Evolutionary conservation across 2,888 invertebrate species (phyloP).

Genomic region (Volucella inanis): DNA sequence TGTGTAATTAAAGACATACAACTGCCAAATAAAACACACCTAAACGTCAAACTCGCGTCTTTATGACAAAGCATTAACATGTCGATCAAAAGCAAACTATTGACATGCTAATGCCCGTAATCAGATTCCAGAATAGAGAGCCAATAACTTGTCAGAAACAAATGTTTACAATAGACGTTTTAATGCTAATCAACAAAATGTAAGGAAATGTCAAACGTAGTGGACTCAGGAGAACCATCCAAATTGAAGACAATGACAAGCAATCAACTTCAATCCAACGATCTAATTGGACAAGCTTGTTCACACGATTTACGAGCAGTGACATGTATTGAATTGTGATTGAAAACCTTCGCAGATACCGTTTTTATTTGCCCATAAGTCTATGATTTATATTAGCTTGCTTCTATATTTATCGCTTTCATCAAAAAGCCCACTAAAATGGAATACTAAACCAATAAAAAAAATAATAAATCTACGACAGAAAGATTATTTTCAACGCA

Average conservation of each 20-base stretch:
- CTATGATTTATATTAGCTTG: slow-evolving; percentile 30
- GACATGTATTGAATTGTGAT: slow-evolving; percentile 1
- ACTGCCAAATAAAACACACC: slow-evolving; percentile 4
- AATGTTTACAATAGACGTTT: background rate
- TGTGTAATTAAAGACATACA: slow-evolving; percentile 13
- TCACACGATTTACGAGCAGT: slow-evolving; percentile 31
- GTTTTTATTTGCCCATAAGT: slow-evolving; percentile 8
- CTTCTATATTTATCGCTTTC: slow-evolving; percentile 36
- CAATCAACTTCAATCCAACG: slow-evolving; percentile 28
- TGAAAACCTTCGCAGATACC: slow-evolving; percentile 26
- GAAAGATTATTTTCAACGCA: slow-evolving; percentile 15
- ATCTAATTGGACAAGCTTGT: slow-evolving; percentile 24
- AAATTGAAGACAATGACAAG: background rate
- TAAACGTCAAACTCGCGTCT: slow-evolving; percentile 23
- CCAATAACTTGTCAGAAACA: slow-evolving; percentile 10
- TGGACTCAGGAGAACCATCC: background rate
- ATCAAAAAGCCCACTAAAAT: slow-evolving; percentile 17
- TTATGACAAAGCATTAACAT: slow-evolving; percentile 35
- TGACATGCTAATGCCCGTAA: slow-evolving; percentile 30
- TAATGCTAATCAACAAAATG: background rate
- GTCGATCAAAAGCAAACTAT: slow-evolving; percentile 37
- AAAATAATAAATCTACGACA: slow-evolving; percentile 28
- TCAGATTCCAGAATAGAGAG: slow-evolving; percentile 5
- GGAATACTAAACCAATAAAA: slow-evolving; percentile 27
- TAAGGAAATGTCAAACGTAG: background rate